Percentiles rank a stretch among this genome's conserved stretches.
Evolutionary conservation across 2,797 vertebrate species (phyloP).

Genomic region (Anabas testudineus): DNA sequence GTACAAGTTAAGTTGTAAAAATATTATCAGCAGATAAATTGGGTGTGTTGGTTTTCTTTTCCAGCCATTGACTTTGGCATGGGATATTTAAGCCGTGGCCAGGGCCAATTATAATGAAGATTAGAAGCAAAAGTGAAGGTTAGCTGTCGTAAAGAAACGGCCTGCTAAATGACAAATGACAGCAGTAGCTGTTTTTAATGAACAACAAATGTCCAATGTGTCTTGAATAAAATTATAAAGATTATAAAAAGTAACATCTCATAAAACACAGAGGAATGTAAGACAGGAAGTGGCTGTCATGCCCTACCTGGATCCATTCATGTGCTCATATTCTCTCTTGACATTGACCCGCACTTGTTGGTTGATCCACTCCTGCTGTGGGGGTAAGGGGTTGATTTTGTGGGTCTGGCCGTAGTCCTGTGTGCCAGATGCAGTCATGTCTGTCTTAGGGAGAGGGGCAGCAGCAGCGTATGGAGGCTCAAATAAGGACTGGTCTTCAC

Average conservation of each 20-base stretch:
- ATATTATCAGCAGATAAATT: conserved; percentile 54
- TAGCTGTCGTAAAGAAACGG: conserved; percentile 18
- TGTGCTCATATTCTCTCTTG: conserved; percentile 98
- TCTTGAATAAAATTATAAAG: background rate
- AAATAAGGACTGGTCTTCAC: conserved; percentile 99
- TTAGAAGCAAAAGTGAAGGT: conserved; percentile 19
- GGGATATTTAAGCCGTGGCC: background rate
- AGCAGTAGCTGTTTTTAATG: conserved; percentile 3
- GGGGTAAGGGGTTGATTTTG: conserved; percentile 96
- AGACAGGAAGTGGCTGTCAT: conserved; percentile 3
- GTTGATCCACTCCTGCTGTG: conserved; percentile 98
- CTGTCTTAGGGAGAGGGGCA: conserved; percentile 94
- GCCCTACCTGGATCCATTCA: conserved; percentile 96
- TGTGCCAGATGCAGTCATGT: conserved; percentile 98
- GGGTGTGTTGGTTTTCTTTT: conserved; percentile 54
- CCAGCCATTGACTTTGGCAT: conserved; percentile 53
- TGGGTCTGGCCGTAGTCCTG: conserved; percentile 97
- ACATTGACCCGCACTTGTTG: conserved; percentile 94
- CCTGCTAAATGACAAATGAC: conserved; percentile 26
- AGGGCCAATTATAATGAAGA: conserved; percentile 19
- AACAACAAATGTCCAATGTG: background rate
- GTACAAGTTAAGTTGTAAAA: conserved; percentile 29
- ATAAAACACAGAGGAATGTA: background rate
- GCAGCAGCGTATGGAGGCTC: conserved; percentile 95
- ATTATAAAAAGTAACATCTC: background rate